Evolutionary conservation across 1,140 invertebrate genomes (phyloP).

Genomic region (Drosophila tani): DNA sequence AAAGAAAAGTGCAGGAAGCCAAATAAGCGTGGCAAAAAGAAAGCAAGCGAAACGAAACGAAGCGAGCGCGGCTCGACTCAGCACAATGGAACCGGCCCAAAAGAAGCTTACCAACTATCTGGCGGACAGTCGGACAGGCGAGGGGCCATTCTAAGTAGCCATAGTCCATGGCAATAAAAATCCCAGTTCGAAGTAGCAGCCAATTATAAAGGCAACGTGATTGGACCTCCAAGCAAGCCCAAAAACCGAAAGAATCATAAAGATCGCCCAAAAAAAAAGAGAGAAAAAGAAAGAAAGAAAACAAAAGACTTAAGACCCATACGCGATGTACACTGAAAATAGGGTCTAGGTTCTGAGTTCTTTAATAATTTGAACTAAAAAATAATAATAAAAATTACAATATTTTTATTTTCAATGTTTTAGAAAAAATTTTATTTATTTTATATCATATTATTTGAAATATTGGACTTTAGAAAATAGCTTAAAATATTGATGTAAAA

Average conservation of each 20-base stretch:
- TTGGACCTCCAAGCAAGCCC: conserved; percentile 38
- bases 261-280: conserved; percentile 12
- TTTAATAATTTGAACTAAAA: too few relatives aligned
- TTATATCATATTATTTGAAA: too few relatives aligned
- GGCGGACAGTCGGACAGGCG: background rate
- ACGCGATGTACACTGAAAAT: conserved; percentile 15
- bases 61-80: background rate
- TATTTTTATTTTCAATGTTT: too few relatives aligned
- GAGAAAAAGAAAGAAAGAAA: conserved; percentile 7
- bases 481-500: background rate
- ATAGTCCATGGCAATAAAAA: conserved; percentile 45
- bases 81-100: conserved; percentile 56
- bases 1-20: conserved; percentile 59
- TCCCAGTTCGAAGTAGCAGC: conserved; percentile 27
- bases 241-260: conserved; percentile 25
- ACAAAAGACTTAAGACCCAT: conserved; percentile 24
- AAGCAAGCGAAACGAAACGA: conserved; percentile 70
- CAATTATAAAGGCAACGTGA: conserved; percentile 41
- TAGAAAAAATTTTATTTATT: too few relatives aligned
- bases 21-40: conserved; percentile 66
- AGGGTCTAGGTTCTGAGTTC: background rate
- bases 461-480: too few relatives aligned
- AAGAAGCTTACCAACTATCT: conserved; percentile 56
- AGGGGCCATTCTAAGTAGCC: conserved; percentile 49
- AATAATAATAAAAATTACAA: too few relatives aligned